A percentile compares a stretch with the other conserved stretches of the same genome.
Evolutionary conservation across 2,113 vertebrate species (phyloP).

Genomic region (Halichoerus grypus): DNA sequence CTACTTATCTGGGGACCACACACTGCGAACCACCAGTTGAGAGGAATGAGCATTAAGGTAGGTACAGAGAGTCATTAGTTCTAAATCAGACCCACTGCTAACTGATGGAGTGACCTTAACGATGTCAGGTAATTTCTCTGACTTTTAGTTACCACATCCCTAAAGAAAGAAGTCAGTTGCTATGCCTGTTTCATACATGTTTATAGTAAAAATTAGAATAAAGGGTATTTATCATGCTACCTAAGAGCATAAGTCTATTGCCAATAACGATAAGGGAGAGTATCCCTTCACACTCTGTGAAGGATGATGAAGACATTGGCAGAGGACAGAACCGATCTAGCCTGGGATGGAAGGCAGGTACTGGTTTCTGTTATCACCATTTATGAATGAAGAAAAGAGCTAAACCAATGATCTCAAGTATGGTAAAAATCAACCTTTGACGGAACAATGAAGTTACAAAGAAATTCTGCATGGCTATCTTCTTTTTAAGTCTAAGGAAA

Average conservation of each 20-base stretch:
- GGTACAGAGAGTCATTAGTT: background rate
- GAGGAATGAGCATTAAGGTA: background rate
- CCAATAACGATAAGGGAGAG: background rate
- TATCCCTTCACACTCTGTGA: background rate
- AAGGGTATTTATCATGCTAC: background rate
- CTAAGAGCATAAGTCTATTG: background rate
- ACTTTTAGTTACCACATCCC: background rate
- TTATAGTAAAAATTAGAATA: background rate
- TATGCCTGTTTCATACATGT: background rate
- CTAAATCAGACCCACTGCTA: background rate
- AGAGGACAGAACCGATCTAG: background rate
- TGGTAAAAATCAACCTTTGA: constrained; percentile 77
- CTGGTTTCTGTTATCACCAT: constrained; percentile 61
- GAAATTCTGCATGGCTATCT: constrained; percentile 82
- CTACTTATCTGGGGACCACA: background rate
- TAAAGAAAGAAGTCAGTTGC: background rate
- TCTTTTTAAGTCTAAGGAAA: constrained; percentile 84
- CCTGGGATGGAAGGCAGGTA: constrained; percentile 67
- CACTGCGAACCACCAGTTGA: background rate
- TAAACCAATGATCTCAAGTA: constrained; percentile 74
- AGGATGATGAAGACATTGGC: constrained; percentile 28
- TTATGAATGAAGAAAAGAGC: constrained; percentile 64
- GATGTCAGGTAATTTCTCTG: background rate
- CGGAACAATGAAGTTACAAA: constrained; percentile 83
- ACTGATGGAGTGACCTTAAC: background rate